These are phyloP conservation scores for Dryobotodes eremita DNA, from an alignment of 2,888 invertebrate species.

Conservation along the genomic window DNA sequence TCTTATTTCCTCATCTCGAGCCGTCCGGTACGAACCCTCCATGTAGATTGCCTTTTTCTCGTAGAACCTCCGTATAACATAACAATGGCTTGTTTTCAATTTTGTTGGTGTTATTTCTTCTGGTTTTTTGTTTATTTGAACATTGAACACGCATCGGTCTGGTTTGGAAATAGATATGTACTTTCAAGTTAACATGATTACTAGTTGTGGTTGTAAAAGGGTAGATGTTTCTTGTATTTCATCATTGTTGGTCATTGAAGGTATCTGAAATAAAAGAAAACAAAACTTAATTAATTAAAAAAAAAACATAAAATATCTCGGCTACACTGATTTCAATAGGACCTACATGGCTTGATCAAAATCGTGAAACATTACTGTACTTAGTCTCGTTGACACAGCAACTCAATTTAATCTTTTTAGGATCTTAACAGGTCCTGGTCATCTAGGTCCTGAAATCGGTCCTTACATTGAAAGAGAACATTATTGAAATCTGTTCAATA, in stretches of 20 bases:
- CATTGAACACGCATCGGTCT: constrained; percentile 35
- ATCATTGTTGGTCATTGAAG: not conserved
- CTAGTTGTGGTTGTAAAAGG: not conserved
- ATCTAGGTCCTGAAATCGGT: not conserved
- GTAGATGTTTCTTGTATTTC: not conserved
- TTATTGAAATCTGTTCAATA: constrained; percentile 1
- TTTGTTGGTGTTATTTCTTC: constrained; percentile 84
- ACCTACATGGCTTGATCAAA: not conserved
- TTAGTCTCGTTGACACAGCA: not conserved
- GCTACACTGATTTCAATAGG: not conserved
- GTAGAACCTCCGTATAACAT: constrained; percentile 88
- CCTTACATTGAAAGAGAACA: not conserved
- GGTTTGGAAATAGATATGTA: constrained; percentile 42
- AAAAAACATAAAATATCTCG: not conserved
- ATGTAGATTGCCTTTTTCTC: constrained; percentile 90
- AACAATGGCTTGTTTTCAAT: constrained; percentile 90
- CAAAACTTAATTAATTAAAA: not conserved
- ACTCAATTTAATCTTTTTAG: not conserved
- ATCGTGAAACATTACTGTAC: not conserved
- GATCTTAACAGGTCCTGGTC: not conserved
- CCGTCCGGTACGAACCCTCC: constrained; percentile 89
- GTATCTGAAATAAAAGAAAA: constrained; percentile 27
- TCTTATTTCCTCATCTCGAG: constrained; percentile 91
- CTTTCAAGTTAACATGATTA: not conserved
- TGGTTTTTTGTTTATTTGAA: constrained; percentile 69